Conservation (phyloP, 2,888 invertebrate species). For the Cerastis leucographa region DNA sequence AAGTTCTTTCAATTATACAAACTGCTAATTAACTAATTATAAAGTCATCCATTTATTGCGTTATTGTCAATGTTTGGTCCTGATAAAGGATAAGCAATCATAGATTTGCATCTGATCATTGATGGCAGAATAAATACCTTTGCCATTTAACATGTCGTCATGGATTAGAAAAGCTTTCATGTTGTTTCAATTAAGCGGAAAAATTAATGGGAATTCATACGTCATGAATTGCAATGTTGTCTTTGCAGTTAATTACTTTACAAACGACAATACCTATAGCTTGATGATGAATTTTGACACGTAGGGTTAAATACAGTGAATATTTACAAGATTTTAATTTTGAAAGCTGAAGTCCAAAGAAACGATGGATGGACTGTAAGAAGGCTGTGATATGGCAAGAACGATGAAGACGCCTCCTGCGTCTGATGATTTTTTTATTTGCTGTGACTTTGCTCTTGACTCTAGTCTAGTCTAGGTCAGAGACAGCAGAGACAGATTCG, state of each 20-base stretch:
- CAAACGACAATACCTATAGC: background rate
- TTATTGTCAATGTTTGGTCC: conserved; percentile 18
- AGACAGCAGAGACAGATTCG: too few species aligned
- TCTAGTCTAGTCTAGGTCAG: too few species aligned
- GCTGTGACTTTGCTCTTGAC: too few species aligned
- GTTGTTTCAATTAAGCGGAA: conserved; percentile 21
- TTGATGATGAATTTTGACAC: background rate
- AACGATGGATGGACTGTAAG: too few species aligned
- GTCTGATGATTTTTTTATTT: too few species aligned
- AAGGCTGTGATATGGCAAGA: too few species aligned
- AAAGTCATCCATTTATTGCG: conserved; percentile 31
- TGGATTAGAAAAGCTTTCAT: conserved; percentile 31
- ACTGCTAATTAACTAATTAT: conserved; percentile 40
- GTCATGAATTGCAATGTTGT: background rate
- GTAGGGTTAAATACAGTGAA: background rate
- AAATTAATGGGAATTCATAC: conserved; percentile 1
- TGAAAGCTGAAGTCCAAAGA: background rate
- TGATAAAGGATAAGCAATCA: conserved; percentile 20
- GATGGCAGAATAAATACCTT: conserved; percentile 20
- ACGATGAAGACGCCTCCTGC: too few species aligned
- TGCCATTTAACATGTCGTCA: background rate
- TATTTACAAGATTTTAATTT: background rate
- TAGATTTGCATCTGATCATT: conserved; percentile 36
- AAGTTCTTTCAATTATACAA: conserved; percentile 33
- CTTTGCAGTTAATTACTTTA: conserved; percentile 7